These are phyloP conservation scores for Vulpes ferrilata DNA, from an alignment of 2,113 vertebrate genomes.

Conservation along the genomic window DNA sequence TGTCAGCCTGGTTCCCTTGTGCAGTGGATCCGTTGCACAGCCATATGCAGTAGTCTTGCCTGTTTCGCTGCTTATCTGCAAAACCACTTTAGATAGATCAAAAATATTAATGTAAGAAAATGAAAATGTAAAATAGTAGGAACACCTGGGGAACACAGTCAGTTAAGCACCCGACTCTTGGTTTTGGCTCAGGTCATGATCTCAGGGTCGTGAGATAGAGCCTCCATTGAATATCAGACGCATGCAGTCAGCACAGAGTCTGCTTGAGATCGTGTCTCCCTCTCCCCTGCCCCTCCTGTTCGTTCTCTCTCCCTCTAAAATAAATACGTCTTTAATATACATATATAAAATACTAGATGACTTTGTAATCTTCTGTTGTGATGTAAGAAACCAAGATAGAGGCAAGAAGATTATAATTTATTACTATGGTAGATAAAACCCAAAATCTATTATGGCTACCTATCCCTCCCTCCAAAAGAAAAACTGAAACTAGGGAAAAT, in stretches of 20 bases:
- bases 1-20: background rate
- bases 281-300: background rate
- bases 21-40: background rate
- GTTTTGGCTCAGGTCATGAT: background rate
- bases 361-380: slow-evolving; percentile 13
- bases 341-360: background rate
- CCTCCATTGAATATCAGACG: background rate
- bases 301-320: background rate
- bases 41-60: background rate
- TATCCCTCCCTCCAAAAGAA: background rate
- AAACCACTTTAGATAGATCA: background rate
- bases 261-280: background rate
- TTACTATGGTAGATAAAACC: slow-evolving; percentile 9
- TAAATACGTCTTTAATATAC: background rate
- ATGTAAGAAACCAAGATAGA: background rate
- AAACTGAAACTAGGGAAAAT: background rate
- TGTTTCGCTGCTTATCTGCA: background rate
- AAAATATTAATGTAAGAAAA: background rate
- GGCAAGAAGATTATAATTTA: slow-evolving; percentile 36
- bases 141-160: background rate
- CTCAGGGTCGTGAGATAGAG: background rate
- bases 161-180: background rate
- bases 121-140: background rate
- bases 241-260: background rate
- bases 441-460: background rate